Evolutionary conservation across 2,797 vertebrate genomes (phyloP).

Genomic region (Lagodon rhomboides): DNA sequence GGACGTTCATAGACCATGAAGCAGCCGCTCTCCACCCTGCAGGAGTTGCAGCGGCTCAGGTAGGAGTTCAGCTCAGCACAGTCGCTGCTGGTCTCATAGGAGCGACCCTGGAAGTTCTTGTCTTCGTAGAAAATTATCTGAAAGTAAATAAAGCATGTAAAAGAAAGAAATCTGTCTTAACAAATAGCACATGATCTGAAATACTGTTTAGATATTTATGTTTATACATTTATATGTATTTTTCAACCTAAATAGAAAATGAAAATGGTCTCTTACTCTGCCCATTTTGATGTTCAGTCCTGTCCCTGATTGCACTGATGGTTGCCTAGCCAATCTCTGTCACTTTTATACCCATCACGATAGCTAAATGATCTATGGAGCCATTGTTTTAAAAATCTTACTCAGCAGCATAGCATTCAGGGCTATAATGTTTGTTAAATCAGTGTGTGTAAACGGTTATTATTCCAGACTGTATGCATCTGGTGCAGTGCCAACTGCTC

Average conservation of each 20-base stretch:
- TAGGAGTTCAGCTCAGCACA: constrained; percentile 78
- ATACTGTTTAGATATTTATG: not conserved
- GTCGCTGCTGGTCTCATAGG: constrained; percentile 80
- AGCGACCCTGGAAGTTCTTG: constrained; percentile 81
- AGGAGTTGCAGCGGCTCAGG: constrained; percentile 80
- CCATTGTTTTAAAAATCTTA: constrained; percentile 79
- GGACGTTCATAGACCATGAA: constrained; percentile 84
- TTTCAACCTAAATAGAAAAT: not conserved
- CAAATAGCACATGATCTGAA: not conserved
- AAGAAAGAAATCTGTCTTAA: not conserved
- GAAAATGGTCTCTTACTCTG: constrained; percentile 66
- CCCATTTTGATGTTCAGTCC: constrained; percentile 70
- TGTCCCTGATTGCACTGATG: constrained; percentile 57
- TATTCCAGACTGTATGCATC: constrained; percentile 76
- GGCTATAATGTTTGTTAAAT: constrained; percentile 79
- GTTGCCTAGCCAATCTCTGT: constrained; percentile 33
- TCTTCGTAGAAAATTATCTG: constrained; percentile 83
- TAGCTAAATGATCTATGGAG: constrained; percentile 75
- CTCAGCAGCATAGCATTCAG: constrained; percentile 75
- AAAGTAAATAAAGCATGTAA: constrained; percentile 24
- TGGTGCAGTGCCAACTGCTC: constrained; percentile 73
- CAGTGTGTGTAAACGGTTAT: constrained; percentile 75
- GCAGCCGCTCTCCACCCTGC: constrained; percentile 82
- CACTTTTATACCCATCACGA: constrained; percentile 79
- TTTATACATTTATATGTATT: not conserved